Evolutionary conservation across 2,113 vertebrate genomes (phyloP).

Genomic region (Amblyopsis rosae): DNA sequence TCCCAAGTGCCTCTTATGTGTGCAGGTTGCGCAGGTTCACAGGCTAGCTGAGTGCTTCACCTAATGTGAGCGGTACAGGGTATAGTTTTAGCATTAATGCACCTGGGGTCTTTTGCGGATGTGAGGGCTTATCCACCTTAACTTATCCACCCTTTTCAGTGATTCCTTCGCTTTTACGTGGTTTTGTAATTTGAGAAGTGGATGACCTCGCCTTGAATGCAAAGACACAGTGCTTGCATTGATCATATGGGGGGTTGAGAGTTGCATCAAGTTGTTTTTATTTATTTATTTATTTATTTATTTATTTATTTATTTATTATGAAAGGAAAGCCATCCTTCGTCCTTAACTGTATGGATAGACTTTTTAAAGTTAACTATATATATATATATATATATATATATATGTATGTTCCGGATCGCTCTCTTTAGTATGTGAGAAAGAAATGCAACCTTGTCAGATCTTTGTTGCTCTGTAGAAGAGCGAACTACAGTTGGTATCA

Average conservation of each 20-base stretch:
- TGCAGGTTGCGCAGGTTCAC: neutral
- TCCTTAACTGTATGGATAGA: conserved; percentile 28
- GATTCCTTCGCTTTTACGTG: no score
- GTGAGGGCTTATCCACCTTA: no score
- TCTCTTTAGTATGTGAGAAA: conserved; percentile 38
- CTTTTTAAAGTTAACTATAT: conserved; percentile 26
- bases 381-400: conserved; percentile 4
- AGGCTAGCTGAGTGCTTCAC: neutral
- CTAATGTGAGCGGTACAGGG: neutral
- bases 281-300: conserved; percentile 24
- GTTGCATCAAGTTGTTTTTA: conserved; percentile 25
- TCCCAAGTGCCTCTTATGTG: conserved; percentile 16
- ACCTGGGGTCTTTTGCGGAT: no score
- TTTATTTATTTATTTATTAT: neutral
- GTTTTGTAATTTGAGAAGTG: no score
- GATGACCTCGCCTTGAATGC: no score
- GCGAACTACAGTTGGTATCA: conserved; percentile 7
- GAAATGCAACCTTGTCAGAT: conserved; percentile 49
- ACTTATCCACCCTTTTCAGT: no score
- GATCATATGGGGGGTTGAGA: neutral
- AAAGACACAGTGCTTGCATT: no score
- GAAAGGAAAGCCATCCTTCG: conserved; percentile 23
- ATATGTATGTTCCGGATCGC: conserved; percentile 31
- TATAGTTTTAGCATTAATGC: neutral
- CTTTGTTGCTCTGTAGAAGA: conserved; percentile 23